These are phyloP conservation scores for Tetrao urogallus DNA, from an alignment of 2,113 vertebrate genomes.

Conservation along the genomic window DNA sequence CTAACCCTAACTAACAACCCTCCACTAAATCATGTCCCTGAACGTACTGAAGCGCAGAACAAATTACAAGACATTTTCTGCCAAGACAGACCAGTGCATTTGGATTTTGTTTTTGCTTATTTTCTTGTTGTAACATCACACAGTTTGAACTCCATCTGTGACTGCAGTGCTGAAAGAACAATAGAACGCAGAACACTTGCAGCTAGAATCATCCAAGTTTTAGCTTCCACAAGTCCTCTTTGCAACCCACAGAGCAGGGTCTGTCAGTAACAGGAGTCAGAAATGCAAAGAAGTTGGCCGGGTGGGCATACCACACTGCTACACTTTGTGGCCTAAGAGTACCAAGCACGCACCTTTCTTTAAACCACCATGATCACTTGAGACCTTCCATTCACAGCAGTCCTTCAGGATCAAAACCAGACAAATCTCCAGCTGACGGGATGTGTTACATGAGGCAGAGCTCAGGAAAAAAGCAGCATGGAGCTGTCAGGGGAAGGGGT, in stretches of 20 bases:
- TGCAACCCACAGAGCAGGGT: not conserved
- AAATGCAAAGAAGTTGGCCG: accelerated
- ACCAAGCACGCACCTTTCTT: accelerated
- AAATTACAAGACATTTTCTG: not conserved
- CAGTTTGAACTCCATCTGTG: not conserved
- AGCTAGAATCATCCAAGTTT: not conserved
- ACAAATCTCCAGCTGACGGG: no score
- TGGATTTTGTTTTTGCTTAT: not conserved
- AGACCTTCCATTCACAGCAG: not conserved
- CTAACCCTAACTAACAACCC: no score
- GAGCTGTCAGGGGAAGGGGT: not conserved
- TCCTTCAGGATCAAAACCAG: not conserved
- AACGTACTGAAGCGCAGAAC: not conserved
- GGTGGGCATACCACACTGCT: no score
- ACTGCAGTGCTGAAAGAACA: not conserved
- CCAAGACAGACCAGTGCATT: not conserved
- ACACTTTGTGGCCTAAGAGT: accelerated
- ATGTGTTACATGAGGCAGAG: accelerated
- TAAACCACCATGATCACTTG: accelerated
- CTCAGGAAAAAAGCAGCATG: not conserved
- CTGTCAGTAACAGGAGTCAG: not conserved
- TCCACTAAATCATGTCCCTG: no score
- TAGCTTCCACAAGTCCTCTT: not conserved
- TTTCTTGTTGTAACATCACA: not conserved
- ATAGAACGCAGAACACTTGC: not conserved